Evolutionary conservation across 2,113 vertebrate species (phyloP).

Genomic region (Chauna torquata): DNA sequence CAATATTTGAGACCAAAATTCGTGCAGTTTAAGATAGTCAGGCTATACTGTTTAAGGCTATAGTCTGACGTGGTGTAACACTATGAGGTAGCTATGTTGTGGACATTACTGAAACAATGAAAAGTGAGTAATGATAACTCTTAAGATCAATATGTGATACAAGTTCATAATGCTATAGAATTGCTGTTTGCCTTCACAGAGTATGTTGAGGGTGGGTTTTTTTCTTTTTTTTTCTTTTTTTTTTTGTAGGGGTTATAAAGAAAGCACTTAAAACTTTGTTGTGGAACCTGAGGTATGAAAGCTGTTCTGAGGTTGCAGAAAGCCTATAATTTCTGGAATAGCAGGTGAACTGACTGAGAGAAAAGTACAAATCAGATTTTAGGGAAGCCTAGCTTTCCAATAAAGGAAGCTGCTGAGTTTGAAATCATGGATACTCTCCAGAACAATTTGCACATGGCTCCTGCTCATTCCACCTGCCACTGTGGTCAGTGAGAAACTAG

Average conservation of each 20-base stretch:
- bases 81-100: neutral
- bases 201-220: neutral
- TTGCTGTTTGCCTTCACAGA: neutral
- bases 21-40: neutral
- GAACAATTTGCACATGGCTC: constrained; percentile 12
- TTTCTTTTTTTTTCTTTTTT: neutral
- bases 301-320: neutral
- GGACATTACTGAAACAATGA: neutral
- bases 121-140: neutral
- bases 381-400: neutral
- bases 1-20: neutral
- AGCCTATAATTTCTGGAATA: neutral
- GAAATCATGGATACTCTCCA: neutral
- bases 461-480: neutral
- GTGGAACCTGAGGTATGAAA: neutral
- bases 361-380: neutral
- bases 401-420: neutral
- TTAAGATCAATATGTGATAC: neutral
- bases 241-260: neutral
- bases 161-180: neutral
- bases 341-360: neutral
- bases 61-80: neutral
- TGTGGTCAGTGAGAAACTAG: constrained; percentile 12
- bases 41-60: neutral
- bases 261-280: neutral